Evolutionary conservation across 1,140 invertebrate species (phyloP), one percentile per base, ranked within the genome.

Genomic region (Ceratina australensis): DNA sequence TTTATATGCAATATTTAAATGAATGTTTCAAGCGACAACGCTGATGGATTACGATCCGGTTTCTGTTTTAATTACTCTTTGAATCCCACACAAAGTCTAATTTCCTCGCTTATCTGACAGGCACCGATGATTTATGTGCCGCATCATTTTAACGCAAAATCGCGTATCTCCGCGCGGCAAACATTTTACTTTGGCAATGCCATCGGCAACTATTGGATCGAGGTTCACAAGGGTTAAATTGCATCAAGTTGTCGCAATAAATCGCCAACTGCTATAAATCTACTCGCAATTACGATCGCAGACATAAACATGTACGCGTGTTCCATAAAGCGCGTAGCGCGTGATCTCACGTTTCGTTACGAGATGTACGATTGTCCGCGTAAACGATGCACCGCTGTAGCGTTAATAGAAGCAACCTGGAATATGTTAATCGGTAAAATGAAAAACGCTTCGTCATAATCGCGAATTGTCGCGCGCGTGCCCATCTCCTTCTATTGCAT

Each of bases 181-280:
- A 42, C 33, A 42, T 42, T 42, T 42, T 42, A 42, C 33, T 42
- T 42, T 42, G n/a, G n/a, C n/a, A n/a, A n/a, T n/a, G n/a, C n/a
- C 33, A 5, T 42, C 33, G 5, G 33, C 33, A 42, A 42, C 33
- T 42, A 42, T 42, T 54, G 57, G 16, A n/a, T 76, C 33, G 75
- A 63, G 72, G 28, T 33, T 33, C 5, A 33, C 2, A 33, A 33
- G 5, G 28, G 33, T 64, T 24, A 26, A 78, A 42, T 13, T 18
- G 26, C 42, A 64, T 52, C 63, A 5, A 80, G 24, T 64, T 59
- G 59, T 65, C 50, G 69, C 24, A 50, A 65, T 57, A 50, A 65
- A 78, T 72, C 60, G 60, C 49, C 76, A 78, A 50, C 76, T 77
- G 66, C 49, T 47, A 77, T 63, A 77, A 78, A 78, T 78, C 60